These are phyloP conservation scores for Buceros bicornis DNA, from an alignment of 2,797 vertebrate genomes.

Conservation along the genomic window DNA sequence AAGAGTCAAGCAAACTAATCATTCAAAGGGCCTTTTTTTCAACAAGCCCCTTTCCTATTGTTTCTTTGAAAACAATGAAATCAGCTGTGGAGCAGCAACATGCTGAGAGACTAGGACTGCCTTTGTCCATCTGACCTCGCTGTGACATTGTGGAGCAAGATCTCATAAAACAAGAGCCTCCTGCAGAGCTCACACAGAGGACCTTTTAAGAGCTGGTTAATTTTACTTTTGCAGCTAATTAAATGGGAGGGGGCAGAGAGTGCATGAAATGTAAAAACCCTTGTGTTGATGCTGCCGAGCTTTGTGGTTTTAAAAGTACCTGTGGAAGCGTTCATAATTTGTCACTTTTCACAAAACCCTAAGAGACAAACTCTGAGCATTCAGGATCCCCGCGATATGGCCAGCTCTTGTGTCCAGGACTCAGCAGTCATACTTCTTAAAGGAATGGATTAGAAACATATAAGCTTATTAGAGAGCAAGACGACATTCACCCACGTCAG, in stretches of 20 bases:
- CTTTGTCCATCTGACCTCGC: constrained; percentile 79
- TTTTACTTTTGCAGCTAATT: constrained; percentile 90
- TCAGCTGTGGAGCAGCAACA: constrained; percentile 68
- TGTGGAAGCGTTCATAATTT: constrained; percentile 85
- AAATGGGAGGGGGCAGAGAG: constrained; percentile 80
- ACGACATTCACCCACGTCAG: constrained; percentile 62
- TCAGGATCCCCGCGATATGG: constrained; percentile 83
- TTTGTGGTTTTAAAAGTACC: constrained; percentile 86
- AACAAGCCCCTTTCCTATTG: constrained; percentile 83
- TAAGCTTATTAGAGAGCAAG: constrained; percentile 83
- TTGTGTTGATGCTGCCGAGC: constrained; percentile 63
- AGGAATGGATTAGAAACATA: constrained; percentile 85
- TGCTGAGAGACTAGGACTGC: constrained; percentile 72
- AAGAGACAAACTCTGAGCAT: constrained; percentile 74
- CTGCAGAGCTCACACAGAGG: constrained; percentile 57
- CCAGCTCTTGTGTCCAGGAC: constrained; percentile 85
- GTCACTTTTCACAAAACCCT: constrained; percentile 74
- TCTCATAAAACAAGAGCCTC: constrained; percentile 81
- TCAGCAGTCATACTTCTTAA: constrained; percentile 82
- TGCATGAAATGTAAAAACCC: constrained; percentile 85
- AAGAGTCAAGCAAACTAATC: constrained; percentile 75
- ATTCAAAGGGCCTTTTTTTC: constrained; percentile 79
- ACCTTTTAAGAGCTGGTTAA: constrained; percentile 81
- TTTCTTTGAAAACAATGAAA: constrained; percentile 85
- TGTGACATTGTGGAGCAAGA: constrained; percentile 79